These are phyloP conservation scores for Thryonomys swinderianus DNA, from an alignment of 2,113 vertebrate species.

Conservation along the genomic window DNA sequence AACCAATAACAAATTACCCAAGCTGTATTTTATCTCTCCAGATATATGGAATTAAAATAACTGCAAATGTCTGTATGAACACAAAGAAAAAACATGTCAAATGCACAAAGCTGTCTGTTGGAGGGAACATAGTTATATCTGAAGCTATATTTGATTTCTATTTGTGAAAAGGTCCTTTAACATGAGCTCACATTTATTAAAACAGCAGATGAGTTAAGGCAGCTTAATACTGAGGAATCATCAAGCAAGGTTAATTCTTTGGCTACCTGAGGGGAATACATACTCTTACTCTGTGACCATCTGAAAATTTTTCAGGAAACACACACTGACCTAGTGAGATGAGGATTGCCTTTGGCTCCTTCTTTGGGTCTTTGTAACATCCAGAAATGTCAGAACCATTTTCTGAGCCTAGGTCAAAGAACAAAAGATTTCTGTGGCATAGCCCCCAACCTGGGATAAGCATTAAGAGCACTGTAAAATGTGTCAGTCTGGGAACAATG, in stretches of 20 bases:
- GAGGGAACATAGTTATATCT: neutral
- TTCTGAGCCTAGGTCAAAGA: neutral
- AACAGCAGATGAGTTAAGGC: neutral
- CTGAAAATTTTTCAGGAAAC: neutral
- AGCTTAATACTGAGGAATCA: neutral
- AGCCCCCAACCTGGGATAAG: neutral
- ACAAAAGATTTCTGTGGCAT: neutral
- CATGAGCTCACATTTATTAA: neutral
- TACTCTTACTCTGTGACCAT: neutral
- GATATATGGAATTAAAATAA: conserved; percentile 62
- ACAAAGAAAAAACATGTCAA: neutral
- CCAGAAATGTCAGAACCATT: too few species aligned
- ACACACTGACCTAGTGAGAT: neutral
- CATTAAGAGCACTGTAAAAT: neutral
- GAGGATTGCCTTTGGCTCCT: neutral
- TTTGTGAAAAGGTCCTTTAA: neutral
- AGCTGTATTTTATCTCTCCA: conserved; percentile 34
- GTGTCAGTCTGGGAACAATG: neutral
- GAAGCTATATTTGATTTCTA: neutral
- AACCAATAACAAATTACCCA: conserved; percentile 16
- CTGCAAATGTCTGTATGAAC: neutral
- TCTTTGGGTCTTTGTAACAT: neutral
- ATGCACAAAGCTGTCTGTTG: neutral
- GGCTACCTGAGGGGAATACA: neutral
- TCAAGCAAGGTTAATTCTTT: neutral